Evolutionary conservation across 1,140 invertebrate species (phyloP).

Genomic region (Belonocnema kinseyi): DNA sequence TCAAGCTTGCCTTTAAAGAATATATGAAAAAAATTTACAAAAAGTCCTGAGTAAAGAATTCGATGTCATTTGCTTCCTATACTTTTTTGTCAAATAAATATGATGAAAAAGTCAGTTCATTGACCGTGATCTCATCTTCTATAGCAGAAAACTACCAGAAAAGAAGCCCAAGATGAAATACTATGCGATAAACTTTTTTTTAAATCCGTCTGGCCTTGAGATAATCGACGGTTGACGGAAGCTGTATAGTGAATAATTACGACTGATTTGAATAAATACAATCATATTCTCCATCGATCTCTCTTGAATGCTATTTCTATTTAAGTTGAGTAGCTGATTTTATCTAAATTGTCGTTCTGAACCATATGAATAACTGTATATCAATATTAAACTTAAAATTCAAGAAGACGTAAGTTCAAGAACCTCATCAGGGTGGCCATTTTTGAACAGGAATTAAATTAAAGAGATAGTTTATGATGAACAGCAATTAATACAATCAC

Average conservation of each 20-base stretch:
- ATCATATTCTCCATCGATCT: constrained; percentile 21
- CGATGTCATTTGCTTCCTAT: neutral
- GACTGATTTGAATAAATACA: constrained; percentile 20
- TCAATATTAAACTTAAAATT: neutral
- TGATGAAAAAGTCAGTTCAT: neutral
- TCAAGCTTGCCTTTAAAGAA: no score
- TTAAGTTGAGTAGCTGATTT: constrained; percentile 7
- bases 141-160: neutral
- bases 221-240: constrained; percentile 5
- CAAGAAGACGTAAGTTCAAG: neutral
- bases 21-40: no score
- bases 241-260: constrained; percentile 3
- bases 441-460: no score
- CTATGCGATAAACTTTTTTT: neutral
- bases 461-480: no score
- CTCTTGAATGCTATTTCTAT: constrained; percentile 1
- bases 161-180: neutral
- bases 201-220: neutral
- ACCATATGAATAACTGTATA: neutral
- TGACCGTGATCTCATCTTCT: neutral
- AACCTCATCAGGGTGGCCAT: no score
- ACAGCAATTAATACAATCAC: no score
- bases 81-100: constrained; percentile 11
- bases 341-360: constrained; percentile 1
- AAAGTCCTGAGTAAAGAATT: no score